phyloP scores from a whole-genome alignment of 2,797 vertebrate genomes.

The Somateria mollissima region DNA sequence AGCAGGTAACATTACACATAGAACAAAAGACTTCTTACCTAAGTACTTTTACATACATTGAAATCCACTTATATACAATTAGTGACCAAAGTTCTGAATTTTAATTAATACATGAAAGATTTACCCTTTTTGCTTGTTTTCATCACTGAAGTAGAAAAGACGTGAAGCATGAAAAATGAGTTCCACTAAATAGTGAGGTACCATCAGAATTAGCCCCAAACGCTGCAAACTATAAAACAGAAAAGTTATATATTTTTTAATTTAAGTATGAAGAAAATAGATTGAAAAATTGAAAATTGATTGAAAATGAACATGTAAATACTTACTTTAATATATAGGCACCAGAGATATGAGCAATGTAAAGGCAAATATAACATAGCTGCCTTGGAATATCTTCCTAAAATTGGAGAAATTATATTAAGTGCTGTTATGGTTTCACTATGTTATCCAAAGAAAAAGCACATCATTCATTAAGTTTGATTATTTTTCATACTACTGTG shows the following conservation, averaged over 20 bases:
- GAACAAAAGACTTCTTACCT: not conserved
- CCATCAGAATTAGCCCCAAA: conserved; percentile 85
- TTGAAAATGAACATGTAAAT: not conserved
- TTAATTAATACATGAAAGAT: not conserved
- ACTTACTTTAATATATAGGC: conserved; percentile 90
- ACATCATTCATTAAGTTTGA: not conserved
- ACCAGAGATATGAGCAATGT: conserved; percentile 86
- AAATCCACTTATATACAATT: not conserved
- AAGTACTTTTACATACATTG: not conserved
- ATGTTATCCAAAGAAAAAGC: not conserved
- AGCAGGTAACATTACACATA: not conserved
- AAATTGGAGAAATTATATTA: conserved; percentile 1
- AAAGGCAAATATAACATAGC: conserved; percentile 89
- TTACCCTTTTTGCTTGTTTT: conserved; percentile 90
- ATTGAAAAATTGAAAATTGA: too few relatives aligned
- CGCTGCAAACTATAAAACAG: conserved; percentile 80
- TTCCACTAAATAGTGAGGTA: conserved; percentile 89
- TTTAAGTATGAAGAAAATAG: not conserved
- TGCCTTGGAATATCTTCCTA: conserved; percentile 90
- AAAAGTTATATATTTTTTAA: not conserved
- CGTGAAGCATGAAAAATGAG: conserved; percentile 88
- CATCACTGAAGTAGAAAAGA: conserved; percentile 89
- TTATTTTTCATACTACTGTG: not conserved
- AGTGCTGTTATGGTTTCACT: not conserved
- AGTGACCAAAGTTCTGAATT: not conserved